Percentiles rank a stretch among this genome's conserved stretches.
Conservation (phyloP, 2,113 vertebrate genomes). For the Sylvia atricapilla region DNA sequence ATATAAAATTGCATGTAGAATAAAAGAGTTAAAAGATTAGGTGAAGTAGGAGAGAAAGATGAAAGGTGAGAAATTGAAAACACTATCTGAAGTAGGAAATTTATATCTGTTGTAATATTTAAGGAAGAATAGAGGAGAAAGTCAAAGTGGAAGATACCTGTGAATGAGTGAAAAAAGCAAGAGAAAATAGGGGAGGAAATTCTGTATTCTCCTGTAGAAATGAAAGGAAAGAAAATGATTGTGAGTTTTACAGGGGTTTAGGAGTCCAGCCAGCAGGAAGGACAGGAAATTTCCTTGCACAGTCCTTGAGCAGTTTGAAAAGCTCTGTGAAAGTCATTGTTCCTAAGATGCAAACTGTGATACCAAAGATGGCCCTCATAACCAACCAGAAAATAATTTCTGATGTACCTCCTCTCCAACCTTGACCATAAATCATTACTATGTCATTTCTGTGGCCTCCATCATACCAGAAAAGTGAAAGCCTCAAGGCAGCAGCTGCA, state of each 20-base stretch:
- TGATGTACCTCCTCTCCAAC: neutral
- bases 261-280: neutral
- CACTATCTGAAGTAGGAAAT: neutral
- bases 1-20: neutral
- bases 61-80: constrained; percentile 9
- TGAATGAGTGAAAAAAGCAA: neutral
- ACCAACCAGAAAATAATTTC: neutral
- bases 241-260: neutral
- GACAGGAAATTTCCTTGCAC: neutral
- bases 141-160: neutral
- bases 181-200: neutral
- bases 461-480: neutral
- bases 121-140: neutral
- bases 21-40: neutral
- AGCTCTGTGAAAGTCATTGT: neutral
- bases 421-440: neutral
- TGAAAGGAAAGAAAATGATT: neutral
- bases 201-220: neutral
- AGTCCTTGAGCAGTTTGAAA: neutral
- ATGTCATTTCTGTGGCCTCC: neutral
- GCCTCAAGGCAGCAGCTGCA: neutral
- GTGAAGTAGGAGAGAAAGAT: neutral
- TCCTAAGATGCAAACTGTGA: neutral
- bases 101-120: neutral
- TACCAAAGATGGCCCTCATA: neutral